A percentile compares a stretch with the other conserved stretches of the same genome.
Evolutionary conservation across 2,888 invertebrate genomes (phyloP).

Genomic region (Beris chalybata): DNA sequence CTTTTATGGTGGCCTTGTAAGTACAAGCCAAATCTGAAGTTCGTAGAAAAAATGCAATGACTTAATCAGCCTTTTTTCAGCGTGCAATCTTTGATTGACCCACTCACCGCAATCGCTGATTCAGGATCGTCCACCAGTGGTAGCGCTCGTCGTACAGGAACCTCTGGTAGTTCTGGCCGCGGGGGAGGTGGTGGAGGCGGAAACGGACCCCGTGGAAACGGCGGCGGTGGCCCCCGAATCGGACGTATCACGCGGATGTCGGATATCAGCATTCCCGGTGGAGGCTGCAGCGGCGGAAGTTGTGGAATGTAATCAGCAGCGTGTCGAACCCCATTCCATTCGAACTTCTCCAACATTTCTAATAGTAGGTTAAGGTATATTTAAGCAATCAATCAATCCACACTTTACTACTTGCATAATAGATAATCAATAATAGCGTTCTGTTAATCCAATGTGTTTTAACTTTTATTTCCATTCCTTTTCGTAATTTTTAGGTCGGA

Average conservation of each 20-base stretch:
- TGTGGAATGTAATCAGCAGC: slow-evolving; percentile 15
- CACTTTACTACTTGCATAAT: no score
- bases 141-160: slow-evolving; percentile 10
- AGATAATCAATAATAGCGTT: no score
- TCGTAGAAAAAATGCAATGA: background rate
- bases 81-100: slow-evolving; percentile 39
- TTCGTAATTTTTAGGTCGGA: no score
- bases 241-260: slow-evolving; percentile 41
- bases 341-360: no score
- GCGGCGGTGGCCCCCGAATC: slow-evolving; percentile 39
- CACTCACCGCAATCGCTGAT: slow-evolving; percentile 32
- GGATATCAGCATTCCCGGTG: slow-evolving; percentile 40
- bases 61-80: slow-evolving; percentile 24
- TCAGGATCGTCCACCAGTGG: slow-evolving; percentile 21
- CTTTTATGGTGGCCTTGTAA: slow-evolving; percentile 39
- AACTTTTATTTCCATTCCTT: no score
- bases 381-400: no score
- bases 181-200: slow-evolving; percentile 28
- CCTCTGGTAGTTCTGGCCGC: slow-evolving; percentile 22
- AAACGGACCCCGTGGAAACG: slow-evolving; percentile 34
- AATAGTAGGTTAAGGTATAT: no score
- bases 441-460: no score
- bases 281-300: slow-evolving; percentile 42
- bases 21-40: slow-evolving; percentile 4
- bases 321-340: no score